These are phyloP conservation scores for Mactromeris polynyma DNA, from an alignment of 2,888 invertebrate species.

Conservation along the genomic window DNA sequence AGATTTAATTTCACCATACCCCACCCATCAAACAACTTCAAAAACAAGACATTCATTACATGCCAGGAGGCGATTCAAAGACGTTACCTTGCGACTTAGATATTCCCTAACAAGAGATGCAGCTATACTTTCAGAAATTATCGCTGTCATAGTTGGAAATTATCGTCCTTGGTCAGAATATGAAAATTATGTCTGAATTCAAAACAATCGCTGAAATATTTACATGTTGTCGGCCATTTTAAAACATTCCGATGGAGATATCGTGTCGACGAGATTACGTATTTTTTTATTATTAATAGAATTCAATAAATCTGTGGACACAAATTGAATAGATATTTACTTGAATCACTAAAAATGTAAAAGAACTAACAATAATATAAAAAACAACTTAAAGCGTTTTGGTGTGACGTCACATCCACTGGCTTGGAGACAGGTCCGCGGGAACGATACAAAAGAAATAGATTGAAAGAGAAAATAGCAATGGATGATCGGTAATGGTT, in stretches of 20 bases:
- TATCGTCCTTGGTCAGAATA: background rate
- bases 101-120: constrained; percentile 85
- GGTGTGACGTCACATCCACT: background rate
- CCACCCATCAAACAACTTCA: background rate
- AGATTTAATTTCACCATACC: background rate
- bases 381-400: background rate
- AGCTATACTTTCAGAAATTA: constrained; percentile 76
- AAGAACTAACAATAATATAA: background rate
- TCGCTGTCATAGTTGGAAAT: constrained; percentile 58
- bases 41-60: background rate
- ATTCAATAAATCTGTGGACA: background rate
- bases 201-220: background rate
- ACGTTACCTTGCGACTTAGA: constrained; percentile 82
- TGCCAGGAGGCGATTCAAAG: background rate
- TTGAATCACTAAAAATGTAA: background rate
- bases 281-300: background rate
- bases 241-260: constrained; percentile 69
- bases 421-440: background rate
- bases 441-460: background rate
- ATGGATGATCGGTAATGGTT: background rate
- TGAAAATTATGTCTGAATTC: background rate
- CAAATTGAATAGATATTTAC: background rate
- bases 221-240: constrained; percentile 59
- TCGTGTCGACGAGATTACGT: constrained; percentile 36
- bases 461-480: background rate